phyloP scores from a whole-genome alignment of 2,113 vertebrate species.

The Sturnira hondurensis region DNA sequence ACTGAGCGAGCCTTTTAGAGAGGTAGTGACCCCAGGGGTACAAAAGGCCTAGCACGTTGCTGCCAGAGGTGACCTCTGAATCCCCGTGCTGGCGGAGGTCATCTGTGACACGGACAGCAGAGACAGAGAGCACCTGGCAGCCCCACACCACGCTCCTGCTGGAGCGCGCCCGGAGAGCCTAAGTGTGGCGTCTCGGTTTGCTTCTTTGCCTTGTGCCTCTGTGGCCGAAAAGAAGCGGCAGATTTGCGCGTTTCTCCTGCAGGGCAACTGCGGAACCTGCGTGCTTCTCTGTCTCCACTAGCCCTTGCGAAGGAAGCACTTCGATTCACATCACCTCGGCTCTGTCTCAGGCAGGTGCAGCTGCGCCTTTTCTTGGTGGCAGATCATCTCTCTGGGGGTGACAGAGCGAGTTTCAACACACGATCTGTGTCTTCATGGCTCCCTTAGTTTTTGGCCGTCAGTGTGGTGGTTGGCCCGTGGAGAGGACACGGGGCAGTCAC shows the following conservation, averaged over 20 bases:
- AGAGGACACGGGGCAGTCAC: background rate
- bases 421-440: constrained; percentile 56
- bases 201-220: too few relatives aligned
- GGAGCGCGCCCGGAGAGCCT: background rate
- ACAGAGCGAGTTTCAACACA: constrained; percentile 63
- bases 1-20: background rate
- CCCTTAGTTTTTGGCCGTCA: background rate
- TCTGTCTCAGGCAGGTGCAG: background rate
- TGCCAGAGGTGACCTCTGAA: background rate
- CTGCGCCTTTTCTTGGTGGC: constrained; percentile 50
- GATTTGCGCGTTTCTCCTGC: background rate
- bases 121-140: background rate
- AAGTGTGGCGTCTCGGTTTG: background rate
- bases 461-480: background rate
- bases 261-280: rapidly evolving
- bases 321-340: background rate
- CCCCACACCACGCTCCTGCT: rapidly evolving
- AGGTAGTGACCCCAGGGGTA: background rate
- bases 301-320: background rate
- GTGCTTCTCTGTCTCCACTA: background rate
- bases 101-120: too few relatives aligned
- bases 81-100: background rate
- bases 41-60: background rate
- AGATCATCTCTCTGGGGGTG: constrained; percentile 65
- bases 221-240: rapidly evolving